Conservation (phyloP, 35 echinoderm and acorn worm species). For the Amphiura filiformis region DNA sequence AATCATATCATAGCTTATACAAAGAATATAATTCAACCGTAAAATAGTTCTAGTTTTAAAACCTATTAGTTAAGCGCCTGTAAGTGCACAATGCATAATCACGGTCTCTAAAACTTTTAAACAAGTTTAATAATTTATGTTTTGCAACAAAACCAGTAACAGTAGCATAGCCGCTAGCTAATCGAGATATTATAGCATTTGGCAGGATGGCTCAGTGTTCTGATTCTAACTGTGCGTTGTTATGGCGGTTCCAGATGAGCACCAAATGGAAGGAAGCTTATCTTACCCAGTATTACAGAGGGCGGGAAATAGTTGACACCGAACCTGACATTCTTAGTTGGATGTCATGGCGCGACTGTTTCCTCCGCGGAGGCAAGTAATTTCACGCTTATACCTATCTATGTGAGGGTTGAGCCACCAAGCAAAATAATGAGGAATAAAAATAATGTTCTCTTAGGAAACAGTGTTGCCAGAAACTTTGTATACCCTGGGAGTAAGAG, state of each 20-base stretch:
- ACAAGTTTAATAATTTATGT: too few relatives aligned
- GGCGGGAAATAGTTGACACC: background rate
- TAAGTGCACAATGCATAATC: too few relatives aligned
- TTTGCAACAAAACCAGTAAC: too few relatives aligned
- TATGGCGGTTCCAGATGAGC: background rate
- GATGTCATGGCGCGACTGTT: slow-evolving; percentile 4
- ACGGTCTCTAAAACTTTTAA: too few relatives aligned
- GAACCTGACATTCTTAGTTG: background rate
- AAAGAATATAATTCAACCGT: too few relatives aligned
- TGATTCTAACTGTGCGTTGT: background rate
- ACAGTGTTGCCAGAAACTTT: too few relatives aligned
- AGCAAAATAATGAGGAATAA: slow-evolving; percentile 12
- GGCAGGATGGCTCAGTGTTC: background rate
- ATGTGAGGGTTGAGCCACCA: background rate
- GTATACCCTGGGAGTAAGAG: too few relatives aligned
- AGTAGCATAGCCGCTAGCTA: background rate
- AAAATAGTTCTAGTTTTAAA: too few relatives aligned
- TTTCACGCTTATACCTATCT: background rate
- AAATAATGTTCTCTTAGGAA: background rate
- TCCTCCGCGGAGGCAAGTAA: background rate
- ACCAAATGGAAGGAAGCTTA: background rate
- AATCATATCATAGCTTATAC: too few relatives aligned
- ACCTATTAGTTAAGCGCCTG: too few relatives aligned
- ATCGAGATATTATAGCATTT: background rate
- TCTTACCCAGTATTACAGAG: background rate